phyloP scores from a whole-genome alignment of 2,888 invertebrate species.

The Macaria notata region DNA sequence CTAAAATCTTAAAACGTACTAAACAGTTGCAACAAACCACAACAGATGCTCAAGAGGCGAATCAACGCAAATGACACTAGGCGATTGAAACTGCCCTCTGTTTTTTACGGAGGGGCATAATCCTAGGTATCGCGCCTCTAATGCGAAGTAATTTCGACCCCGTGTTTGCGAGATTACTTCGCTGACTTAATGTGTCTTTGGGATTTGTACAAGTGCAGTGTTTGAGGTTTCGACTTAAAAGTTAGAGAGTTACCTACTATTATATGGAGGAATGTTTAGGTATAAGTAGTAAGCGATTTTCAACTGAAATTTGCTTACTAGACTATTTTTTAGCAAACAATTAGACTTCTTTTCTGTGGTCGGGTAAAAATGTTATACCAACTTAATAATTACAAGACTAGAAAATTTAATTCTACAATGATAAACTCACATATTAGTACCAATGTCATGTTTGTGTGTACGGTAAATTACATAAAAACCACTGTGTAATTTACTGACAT shows the following conservation, averaged over 20 bases:
- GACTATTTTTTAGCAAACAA: too few relatives aligned
- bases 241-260: neutral
- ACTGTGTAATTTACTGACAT: neutral
- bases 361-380: too few relatives aligned
- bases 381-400: too few relatives aligned
- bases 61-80: constrained; percentile 53
- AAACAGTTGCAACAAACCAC: neutral
- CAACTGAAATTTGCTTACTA: too few relatives aligned
- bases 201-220: constrained; percentile 36
- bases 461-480: too few relatives aligned
- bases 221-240: constrained; percentile 31
- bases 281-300: too few relatives aligned
- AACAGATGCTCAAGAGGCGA: constrained; percentile 48
- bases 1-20: too few relatives aligned
- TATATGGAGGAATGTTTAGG: too few relatives aligned
- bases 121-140: constrained; percentile 61
- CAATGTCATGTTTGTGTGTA: too few relatives aligned
- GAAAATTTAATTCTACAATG: too few relatives aligned
- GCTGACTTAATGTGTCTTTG: constrained; percentile 54
- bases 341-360: too few relatives aligned
- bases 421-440: too few relatives aligned
- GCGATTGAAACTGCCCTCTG: constrained; percentile 65
- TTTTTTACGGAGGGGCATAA: constrained; percentile 77
- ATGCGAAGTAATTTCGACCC: constrained; percentile 77
- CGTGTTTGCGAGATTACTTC: constrained; percentile 55